Percentiles rank a stretch among this genome's conserved stretches.
These are phyloP conservation scores for Microcebus murinus DNA, from an alignment of 2,113 vertebrate species.

Conservation along the genomic window DNA sequence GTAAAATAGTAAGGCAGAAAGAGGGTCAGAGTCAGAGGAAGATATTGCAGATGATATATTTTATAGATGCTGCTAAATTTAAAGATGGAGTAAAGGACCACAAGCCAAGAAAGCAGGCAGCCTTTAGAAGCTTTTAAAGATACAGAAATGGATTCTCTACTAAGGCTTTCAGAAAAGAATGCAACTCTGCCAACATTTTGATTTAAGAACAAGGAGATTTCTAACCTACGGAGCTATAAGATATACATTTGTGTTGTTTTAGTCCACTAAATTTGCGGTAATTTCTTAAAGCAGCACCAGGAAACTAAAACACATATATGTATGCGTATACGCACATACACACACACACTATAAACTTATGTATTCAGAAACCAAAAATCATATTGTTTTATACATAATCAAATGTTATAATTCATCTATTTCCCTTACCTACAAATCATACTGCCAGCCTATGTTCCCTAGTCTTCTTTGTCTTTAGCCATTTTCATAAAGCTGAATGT, in stretches of 20 bases:
- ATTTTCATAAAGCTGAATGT: neutral
- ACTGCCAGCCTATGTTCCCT: fast-evolving
- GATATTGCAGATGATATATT: neutral
- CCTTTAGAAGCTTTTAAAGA: neutral
- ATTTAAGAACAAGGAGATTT: slow-evolving; percentile 7
- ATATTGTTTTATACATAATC: neutral
- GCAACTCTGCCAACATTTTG: neutral
- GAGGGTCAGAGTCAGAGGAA: neutral
- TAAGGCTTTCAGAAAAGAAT: neutral
- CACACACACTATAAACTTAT: neutral
- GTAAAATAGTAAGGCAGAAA: neutral
- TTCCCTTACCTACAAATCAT: neutral
- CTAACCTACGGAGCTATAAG: neutral
- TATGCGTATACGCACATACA: no score
- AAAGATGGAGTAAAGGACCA: neutral
- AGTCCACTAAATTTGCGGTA: neutral
- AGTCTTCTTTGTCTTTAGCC: neutral
- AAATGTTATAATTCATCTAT: neutral
- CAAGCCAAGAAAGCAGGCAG: neutral
- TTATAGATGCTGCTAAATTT: neutral
- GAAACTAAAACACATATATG: neutral
- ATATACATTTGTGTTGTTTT: neutral
- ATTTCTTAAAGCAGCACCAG: neutral
- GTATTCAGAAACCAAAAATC: neutral
- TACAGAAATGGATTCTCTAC: neutral